Evolutionary conservation across 2,797 vertebrate species (phyloP).

Genomic region (Tangara arthus): DNA sequence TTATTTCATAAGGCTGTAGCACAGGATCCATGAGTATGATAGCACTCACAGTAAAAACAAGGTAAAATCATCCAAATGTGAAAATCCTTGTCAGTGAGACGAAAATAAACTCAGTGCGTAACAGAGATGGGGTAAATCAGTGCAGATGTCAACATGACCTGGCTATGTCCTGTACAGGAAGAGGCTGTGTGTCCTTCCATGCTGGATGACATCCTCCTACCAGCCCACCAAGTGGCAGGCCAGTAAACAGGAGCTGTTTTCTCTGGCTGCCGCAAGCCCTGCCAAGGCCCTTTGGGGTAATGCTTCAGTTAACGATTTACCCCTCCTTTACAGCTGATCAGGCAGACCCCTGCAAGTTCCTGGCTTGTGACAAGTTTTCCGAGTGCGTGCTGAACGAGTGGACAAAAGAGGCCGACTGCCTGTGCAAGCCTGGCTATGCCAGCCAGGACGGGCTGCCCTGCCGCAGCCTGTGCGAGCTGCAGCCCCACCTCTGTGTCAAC

Average conservation of each 20-base stretch:
- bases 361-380: slow-evolving; percentile 84
- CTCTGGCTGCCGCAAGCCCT: neutral
- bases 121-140: neutral
- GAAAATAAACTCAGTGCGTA: neutral
- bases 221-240: neutral
- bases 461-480: slow-evolving; percentile 76
- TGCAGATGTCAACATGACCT: neutral
- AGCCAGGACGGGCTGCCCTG: slow-evolving; percentile 77
- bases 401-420: slow-evolving; percentile 81
- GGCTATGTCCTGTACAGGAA: neutral
- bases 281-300: neutral
- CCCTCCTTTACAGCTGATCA: slow-evolving; percentile 79
- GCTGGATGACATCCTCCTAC: neutral
- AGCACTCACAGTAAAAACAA: neutral
- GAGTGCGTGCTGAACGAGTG: slow-evolving; percentile 76
- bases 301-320: neutral
- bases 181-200: neutral
- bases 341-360: slow-evolving; percentile 88
- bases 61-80: neutral
- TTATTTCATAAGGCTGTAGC: neutral
- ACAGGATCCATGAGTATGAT: neutral
- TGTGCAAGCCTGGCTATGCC: slow-evolving; percentile 78
- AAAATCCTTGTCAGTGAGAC: neutral
- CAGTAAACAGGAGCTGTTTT: neutral
- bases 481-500: slow-evolving; percentile 78